Conservation (phyloP, 2,888 invertebrate species). For the Shargacucullia verbasci region DNA sequence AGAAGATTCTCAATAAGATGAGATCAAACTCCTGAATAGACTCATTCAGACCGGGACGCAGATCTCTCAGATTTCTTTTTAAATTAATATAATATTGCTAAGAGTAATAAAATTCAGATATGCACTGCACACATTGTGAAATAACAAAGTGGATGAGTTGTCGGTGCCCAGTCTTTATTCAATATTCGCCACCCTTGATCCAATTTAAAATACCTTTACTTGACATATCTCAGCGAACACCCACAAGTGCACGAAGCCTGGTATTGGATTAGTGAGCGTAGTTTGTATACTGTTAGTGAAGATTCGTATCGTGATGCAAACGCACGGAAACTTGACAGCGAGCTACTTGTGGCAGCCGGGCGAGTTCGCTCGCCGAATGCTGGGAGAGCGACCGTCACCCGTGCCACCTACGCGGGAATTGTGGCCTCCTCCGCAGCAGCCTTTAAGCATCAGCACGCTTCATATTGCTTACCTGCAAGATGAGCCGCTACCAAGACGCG, state of each 20-base stretch:
- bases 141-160: slow-evolving; percentile 39
- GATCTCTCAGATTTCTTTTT: no score
- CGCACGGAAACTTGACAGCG: slow-evolving; percentile 84
- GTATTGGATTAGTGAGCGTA: slow-evolving; percentile 81
- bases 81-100: no score
- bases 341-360: slow-evolving; percentile 87
- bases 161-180: slow-evolving; percentile 59
- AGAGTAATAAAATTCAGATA: no score
- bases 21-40: no score
- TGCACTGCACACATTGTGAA: slow-evolving; percentile 13
- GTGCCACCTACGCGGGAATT: slow-evolving; percentile 84
- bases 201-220: slow-evolving; percentile 76
- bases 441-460: slow-evolving; percentile 82
- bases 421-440: slow-evolving; percentile 80
- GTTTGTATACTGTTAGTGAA: slow-evolving; percentile 74
- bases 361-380: slow-evolving; percentile 82
- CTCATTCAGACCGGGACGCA: no score
- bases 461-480: slow-evolving; percentile 83
- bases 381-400: slow-evolving; percentile 83
- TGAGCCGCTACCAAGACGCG: slow-evolving; percentile 72
- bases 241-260: slow-evolving; percentile 81
- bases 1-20: no score
- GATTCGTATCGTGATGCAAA: slow-evolving; percentile 80
- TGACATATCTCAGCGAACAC: slow-evolving; percentile 77
- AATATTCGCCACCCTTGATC: slow-evolving; percentile 72